Percentiles rank a stretch among this genome's conserved stretches.
Conservation (phyloP, 2,113 vertebrate genomes). For the Macquaria ambigua region DNA sequence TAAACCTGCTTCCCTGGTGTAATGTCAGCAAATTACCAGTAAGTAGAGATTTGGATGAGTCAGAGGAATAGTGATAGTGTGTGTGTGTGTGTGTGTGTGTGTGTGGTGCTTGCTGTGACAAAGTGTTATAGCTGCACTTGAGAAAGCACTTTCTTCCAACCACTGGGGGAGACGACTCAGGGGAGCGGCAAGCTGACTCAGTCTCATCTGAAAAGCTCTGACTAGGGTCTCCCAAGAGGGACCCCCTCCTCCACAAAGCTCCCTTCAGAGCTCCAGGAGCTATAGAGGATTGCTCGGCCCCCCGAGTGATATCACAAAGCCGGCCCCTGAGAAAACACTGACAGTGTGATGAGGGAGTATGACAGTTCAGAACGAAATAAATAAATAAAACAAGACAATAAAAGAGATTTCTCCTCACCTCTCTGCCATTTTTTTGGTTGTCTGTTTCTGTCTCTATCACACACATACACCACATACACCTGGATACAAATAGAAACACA, state of each 20-base stretch:
- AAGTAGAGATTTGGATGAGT: conserved; percentile 58
- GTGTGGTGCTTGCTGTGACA: conserved; percentile 39
- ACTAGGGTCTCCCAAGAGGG: conserved; percentile 60
- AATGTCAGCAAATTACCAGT: conserved; percentile 73
- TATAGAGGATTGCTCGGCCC: conserved; percentile 45
- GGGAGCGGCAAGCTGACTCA: conserved; percentile 71
- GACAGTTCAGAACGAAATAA: conserved; percentile 45
- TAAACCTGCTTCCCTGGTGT: conserved; percentile 55
- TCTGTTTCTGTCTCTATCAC: conserved; percentile 41
- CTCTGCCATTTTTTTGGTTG: conserved; percentile 33
- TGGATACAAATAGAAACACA: background rate
- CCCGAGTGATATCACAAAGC: conserved; percentile 53
- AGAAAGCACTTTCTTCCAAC: conserved; percentile 68
- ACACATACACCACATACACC: background rate
- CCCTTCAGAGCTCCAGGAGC: conserved; percentile 47
- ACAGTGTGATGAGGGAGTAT: conserved; percentile 44
- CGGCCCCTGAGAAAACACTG: conserved; percentile 40
- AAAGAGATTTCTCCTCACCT: conserved; percentile 42
- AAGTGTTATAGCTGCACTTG: conserved; percentile 70
- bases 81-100: conserved; percentile 19
- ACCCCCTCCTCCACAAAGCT: conserved; percentile 48
- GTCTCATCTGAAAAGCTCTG: conserved; percentile 68
- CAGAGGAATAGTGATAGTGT: conserved; percentile 45
- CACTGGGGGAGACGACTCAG: conserved; percentile 51
- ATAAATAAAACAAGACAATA: conserved; percentile 51